phyloP scores from a whole-genome alignment of 2,797 vertebrate species.

The Poecilia gillii region DNA sequence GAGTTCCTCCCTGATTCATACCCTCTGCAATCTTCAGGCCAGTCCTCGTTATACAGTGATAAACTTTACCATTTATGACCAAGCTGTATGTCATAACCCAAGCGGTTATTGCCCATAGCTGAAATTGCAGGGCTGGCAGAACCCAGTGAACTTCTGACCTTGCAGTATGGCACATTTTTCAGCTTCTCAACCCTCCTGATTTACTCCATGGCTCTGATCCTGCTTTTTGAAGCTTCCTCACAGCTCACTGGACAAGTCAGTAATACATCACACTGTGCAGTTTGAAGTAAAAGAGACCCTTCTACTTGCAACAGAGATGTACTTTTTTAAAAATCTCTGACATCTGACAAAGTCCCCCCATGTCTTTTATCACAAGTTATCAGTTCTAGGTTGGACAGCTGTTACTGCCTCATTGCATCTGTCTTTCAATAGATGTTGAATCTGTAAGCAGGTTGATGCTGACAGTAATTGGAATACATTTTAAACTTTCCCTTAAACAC shows the following conservation, averaged over 20 bases:
- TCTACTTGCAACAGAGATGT: not conserved
- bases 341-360: slow-evolving; percentile 1
- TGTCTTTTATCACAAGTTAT: slow-evolving; percentile 3
- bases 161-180: slow-evolving; percentile 23
- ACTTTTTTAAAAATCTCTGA: not conserved
- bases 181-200: slow-evolving; percentile 16
- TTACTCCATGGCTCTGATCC: slow-evolving; percentile 32
- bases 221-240: slow-evolving; percentile 24
- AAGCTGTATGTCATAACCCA: slow-evolving; percentile 29
- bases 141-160: slow-evolving; percentile 32
- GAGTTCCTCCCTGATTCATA: slow-evolving; percentile 17
- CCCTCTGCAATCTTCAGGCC: slow-evolving; percentile 15
- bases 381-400: not conserved
- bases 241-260: not conserved
- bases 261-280: slow-evolving; percentile 31
- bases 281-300: slow-evolving; percentile 15
- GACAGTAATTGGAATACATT: not conserved
- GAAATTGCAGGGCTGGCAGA: slow-evolving; percentile 28
- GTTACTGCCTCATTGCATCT: not conserved
- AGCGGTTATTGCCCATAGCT: slow-evolving; percentile 19
- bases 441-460: not conserved
- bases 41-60: slow-evolving; percentile 27
- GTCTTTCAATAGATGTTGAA: slow-evolving; percentile 13
- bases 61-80: slow-evolving; percentile 48
- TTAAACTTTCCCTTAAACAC: not conserved